These are phyloP conservation scores for Philotrypesis tridentata DNA, from an alignment of 1,140 invertebrate genomes.

Conservation along the genomic window DNA sequence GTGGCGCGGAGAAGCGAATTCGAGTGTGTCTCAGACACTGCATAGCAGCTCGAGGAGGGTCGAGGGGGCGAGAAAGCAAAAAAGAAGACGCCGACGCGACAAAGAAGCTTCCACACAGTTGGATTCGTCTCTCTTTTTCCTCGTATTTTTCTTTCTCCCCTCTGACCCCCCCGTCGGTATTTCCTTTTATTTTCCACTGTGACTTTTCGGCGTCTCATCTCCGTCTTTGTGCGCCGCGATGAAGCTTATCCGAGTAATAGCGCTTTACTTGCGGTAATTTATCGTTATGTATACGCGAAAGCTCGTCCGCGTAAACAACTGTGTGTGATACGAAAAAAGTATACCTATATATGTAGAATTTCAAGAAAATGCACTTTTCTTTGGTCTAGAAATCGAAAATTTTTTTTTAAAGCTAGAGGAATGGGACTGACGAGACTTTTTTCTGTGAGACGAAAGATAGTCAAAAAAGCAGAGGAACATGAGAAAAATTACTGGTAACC, in stretches of 20 bases:
- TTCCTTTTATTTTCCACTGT: background rate
- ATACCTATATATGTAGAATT: too few species aligned
- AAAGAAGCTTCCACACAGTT: background rate
- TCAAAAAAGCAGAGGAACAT: too few species aligned
- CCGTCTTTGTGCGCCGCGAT: background rate
- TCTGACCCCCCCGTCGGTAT: background rate
- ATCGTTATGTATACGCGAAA: too few species aligned
- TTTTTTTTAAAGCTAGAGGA: too few species aligned
- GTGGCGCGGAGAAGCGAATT: conserved; percentile 18
- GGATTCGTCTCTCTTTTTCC: conserved; percentile 20
- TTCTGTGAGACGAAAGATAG: too few species aligned
- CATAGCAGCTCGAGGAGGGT: conserved; percentile 20
- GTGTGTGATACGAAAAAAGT: too few species aligned
- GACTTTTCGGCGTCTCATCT: background rate
- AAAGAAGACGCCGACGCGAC: conserved; percentile 13
- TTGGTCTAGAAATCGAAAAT: too few species aligned
- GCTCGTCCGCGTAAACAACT: too few species aligned
- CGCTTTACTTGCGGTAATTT: background rate
- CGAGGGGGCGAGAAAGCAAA: background rate
- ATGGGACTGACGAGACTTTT: too few species aligned
- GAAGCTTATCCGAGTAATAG: background rate
- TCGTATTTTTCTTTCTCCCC: too few species aligned
- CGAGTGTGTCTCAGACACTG: background rate
- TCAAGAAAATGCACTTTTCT: too few species aligned
- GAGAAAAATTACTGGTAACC: too few species aligned